Conservation (phyloP, 2,113 vertebrate genomes). For the Gobio gobio region DNA sequence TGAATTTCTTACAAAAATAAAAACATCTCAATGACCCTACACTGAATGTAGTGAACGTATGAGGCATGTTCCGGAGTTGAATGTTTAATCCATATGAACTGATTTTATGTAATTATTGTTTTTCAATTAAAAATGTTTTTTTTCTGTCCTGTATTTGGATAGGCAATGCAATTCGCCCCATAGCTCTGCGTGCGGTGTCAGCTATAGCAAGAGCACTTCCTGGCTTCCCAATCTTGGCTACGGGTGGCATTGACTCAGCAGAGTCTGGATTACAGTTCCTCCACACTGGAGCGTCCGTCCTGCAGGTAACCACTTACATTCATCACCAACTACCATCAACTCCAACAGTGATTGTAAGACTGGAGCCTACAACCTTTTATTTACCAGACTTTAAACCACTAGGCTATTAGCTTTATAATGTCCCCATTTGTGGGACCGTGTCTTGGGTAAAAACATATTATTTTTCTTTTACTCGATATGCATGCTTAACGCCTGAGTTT, state of each 20-base stretch:
- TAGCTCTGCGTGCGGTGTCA: constrained; percentile 86
- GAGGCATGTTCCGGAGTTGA: not conserved
- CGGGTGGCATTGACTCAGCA: constrained; percentile 95
- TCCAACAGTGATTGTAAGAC: not conserved
- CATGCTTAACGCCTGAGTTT: not conserved
- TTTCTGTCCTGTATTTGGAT: not conserved
- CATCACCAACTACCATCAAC: not conserved
- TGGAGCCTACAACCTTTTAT: not conserved
- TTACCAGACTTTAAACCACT: not conserved
- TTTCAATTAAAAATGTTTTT: not conserved
- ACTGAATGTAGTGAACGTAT: not conserved
- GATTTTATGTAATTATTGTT: not conserved
- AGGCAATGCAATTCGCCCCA: constrained; percentile 93
- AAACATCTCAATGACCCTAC: not conserved
- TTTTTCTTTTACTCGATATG: not conserved
- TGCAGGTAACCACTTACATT: constrained; percentile 81
- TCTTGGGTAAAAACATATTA: not conserved
- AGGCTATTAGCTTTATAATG: not conserved
- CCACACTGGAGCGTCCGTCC: constrained; percentile 88
- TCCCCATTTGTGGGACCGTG: not conserved
- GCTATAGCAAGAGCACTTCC: constrained; percentile 86
- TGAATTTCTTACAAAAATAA: not conserved
- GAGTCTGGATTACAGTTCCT: constrained; percentile 93
- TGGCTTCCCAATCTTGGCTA: constrained; percentile 89
- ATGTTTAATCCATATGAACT: not conserved